These are phyloP conservation scores for Heterodera filipjevi DNA, from an alignment of 2,888 invertebrate species.

Conservation along the genomic window DNA sequence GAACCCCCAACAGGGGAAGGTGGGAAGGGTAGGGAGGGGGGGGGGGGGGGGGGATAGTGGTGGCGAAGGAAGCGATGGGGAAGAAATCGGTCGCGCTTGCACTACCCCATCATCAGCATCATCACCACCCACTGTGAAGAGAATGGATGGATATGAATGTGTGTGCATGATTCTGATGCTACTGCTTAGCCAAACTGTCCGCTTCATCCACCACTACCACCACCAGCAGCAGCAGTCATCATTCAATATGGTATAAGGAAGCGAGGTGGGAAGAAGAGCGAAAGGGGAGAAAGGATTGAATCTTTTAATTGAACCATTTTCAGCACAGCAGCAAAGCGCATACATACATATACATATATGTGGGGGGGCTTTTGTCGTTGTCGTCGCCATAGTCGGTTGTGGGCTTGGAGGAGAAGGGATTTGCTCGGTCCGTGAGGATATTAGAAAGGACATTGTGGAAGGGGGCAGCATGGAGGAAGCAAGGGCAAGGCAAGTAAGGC, in stretches of 20 bases:
- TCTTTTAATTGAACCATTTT: slow-evolving; percentile 17
- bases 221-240: slow-evolving; percentile 11
- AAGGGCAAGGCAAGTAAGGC: background rate
- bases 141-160: background rate
- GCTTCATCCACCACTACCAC: background rate
- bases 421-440: background rate
- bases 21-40: background rate
- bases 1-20: background rate
- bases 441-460: slow-evolving; percentile 7
- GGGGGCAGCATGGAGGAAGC: background rate
- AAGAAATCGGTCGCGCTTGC: background rate
- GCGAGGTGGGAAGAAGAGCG: slow-evolving; percentile 6
- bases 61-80: background rate
- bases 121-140: slow-evolving; percentile 8
- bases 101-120: background rate
- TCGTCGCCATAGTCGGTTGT: background rate
- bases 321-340: too few relatives aligned
- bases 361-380: background rate
- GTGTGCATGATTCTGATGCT: slow-evolving; percentile 5
- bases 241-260: background rate
- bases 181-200: background rate
- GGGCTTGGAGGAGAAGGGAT: slow-evolving; percentile 6
- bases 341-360: background rate
- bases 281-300: slow-evolving; percentile 5
- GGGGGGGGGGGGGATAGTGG: background rate